phyloP scores from a whole-genome alignment of 2,113 vertebrate genomes.

The Corynorhinus townsendii region DNA sequence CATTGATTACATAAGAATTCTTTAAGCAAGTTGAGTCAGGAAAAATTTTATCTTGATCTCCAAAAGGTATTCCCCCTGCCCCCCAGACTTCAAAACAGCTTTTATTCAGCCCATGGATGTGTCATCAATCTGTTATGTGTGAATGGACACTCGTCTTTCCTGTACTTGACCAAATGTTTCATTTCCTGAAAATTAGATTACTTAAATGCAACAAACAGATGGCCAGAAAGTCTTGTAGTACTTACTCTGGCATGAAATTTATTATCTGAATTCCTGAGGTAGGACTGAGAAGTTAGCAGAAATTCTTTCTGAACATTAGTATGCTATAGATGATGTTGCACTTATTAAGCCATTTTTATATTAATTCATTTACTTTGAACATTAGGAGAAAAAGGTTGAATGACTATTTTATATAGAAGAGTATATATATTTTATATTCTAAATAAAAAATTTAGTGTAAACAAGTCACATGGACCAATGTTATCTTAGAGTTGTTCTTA shows the following conservation, averaged over 20 bases:
- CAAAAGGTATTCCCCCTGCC: slow-evolving; percentile 57
- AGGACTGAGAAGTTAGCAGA: slow-evolving; percentile 28
- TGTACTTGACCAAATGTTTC: slow-evolving; percentile 68
- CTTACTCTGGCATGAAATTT: slow-evolving; percentile 46
- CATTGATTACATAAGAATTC: slow-evolving; percentile 3
- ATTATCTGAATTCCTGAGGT: slow-evolving; percentile 27
- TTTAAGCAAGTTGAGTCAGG: slow-evolving; percentile 1
- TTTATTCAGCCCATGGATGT: slow-evolving; percentile 48
- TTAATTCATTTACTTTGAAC: not conserved
- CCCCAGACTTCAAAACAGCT: slow-evolving; percentile 35
- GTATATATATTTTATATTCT: not conserved
- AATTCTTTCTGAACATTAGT: not conserved
- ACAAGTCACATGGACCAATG: not conserved
- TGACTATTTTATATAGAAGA: not conserved
- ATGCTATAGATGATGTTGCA: not conserved
- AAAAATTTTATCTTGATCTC: slow-evolving; percentile 51
- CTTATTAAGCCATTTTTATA: not conserved
- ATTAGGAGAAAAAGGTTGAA: not conserved
- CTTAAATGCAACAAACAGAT: slow-evolving; percentile 71
- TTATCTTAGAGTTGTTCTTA: not conserved
- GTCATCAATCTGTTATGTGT: slow-evolving; percentile 70
- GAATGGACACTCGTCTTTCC: slow-evolving; percentile 66
- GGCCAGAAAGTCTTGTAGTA: slow-evolving; percentile 45
- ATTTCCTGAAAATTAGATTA: slow-evolving; percentile 71
- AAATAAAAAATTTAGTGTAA: not conserved